Percentiles rank a stretch among this genome's conserved stretches.
Conservation (phyloP, 2,113 vertebrate species). For the Myiozetetes cayanensis region DNA sequence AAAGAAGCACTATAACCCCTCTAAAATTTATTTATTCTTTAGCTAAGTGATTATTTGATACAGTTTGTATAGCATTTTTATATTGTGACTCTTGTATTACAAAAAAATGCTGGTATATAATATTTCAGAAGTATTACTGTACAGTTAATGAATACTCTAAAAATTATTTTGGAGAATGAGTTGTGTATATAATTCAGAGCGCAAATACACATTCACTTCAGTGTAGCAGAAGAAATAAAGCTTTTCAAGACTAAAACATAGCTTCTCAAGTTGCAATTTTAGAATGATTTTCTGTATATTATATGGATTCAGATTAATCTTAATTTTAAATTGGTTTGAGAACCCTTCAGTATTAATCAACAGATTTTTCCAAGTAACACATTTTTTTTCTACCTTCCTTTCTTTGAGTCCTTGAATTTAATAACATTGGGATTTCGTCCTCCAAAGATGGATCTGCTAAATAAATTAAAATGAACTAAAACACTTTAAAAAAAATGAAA, state of each 20-base stretch:
- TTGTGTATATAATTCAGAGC: not conserved
- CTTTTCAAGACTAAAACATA: slow-evolving; percentile 6
- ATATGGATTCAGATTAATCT: slow-evolving; percentile 5
- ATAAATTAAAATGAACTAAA: slow-evolving; percentile 17
- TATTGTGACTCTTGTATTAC: not conserved
- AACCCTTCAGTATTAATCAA: slow-evolving; percentile 36
- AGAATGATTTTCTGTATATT: slow-evolving; percentile 19
- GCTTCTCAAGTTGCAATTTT: slow-evolving; percentile 13
- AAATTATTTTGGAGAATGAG: not conserved
- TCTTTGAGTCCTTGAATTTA: slow-evolving; percentile 24
- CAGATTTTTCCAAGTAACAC: slow-evolving; percentile 4
- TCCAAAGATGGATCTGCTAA: slow-evolving; percentile 28
- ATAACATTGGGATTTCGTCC: slow-evolving; percentile 43
- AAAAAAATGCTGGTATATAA: not conserved
- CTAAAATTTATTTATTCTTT: not conserved
- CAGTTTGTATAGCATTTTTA: not conserved
- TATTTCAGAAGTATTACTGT: not conserved
- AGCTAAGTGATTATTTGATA: not conserved
- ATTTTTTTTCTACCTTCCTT: slow-evolving; percentile 11
- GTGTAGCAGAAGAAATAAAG: not conserved
- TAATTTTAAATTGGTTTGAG: slow-evolving; percentile 30
- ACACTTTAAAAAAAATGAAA: not conserved
- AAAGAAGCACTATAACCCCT: not conserved
- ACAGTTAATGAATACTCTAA: not conserved
- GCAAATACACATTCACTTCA: not conserved